Conservation (phyloP, 2,888 invertebrate genomes). For the Cataglyphis rosenhaueri region DNA sequence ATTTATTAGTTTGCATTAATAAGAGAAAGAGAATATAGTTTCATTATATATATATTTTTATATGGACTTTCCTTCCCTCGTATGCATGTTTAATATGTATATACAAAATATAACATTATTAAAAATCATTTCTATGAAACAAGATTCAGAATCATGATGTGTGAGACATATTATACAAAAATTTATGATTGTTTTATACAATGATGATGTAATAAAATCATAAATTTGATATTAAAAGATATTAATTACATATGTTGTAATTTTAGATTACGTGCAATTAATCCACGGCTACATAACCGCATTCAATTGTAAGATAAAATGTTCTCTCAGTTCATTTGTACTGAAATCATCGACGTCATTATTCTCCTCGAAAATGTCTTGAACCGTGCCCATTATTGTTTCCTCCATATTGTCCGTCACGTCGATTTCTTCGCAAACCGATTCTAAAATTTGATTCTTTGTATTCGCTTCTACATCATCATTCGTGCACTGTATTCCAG, state of each 20-base stretch:
- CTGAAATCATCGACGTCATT: constrained; percentile 79
- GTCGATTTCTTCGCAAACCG: constrained; percentile 28
- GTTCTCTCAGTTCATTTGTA: constrained; percentile 77
- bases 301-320: constrained; percentile 74
- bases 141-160: background rate
- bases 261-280: constrained; percentile 35
- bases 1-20: no score
- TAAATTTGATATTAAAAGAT: constrained; percentile 46
- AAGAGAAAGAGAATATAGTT: no score
- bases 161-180: constrained; percentile 12
- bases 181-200: constrained; percentile 10
- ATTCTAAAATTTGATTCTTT: constrained; percentile 40
- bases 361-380: constrained; percentile 83
- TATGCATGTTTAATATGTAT: background rate
- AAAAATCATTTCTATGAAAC: background rate
- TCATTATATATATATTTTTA: no score
- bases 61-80: no score
- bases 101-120: background rate
- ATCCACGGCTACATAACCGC: constrained; percentile 69
- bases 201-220: background rate
- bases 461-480: constrained; percentile 38
- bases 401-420: constrained; percentile 64
- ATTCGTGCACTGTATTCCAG: background rate
- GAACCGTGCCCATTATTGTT: constrained; percentile 81
- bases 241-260: constrained; percentile 38